Base-by-base conservation (phyloP, 2,797 vertebrate genomes). In the Clamator glandarius region DNA sequence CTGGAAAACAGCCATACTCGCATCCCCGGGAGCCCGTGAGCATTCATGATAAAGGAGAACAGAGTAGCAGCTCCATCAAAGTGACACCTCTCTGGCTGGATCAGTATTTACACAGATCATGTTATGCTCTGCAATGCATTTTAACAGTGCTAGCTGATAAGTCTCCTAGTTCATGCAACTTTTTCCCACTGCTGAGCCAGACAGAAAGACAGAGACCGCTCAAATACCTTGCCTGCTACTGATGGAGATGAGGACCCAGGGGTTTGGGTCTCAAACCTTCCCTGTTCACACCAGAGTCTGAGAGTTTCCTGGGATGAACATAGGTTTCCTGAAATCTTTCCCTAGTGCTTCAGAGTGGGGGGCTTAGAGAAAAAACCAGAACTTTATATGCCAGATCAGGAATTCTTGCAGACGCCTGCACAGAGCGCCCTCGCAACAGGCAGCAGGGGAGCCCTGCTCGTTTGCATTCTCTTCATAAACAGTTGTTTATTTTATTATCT, bases 401-500 rank as follows among this genome's bases (percentile, higher is more conserved):
- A 97, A 96, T 97, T 95, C 92, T 91, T 0, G 28, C 59, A 96
- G 95, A 96, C 35, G 87, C 72, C 92, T 96, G 85, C 91, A 87
- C 77, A 48, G 82, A 92, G 95, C 2, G 11, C 75, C 68, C 94
- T 96, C 41, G 0, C 72, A 95, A 92, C 61, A 95, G 89, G 81
- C 95, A 93, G 87, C 29, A 5, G 90, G 92, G 92, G 95, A 95
- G 68, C 93, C 78, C 92, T 89, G 92, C 91, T 95, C 82, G 1
- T 93, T 96, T 82, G 4, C 87, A 96, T 96, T 96, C 92, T 93
- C 93, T 95, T 96, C 95, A 97, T 97, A 97, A 97, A 97, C 94
- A 97, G 94, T 96, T 97, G 96, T 96, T 97, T 97, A 96, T 96
- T 97, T 97, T 97, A 97, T 96, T 96, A 93, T 96, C 95, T 97